These are phyloP conservation scores for Gallinago undulata DNA, from an alignment of 2,113 vertebrate genomes.

Conservation along the genomic window DNA sequence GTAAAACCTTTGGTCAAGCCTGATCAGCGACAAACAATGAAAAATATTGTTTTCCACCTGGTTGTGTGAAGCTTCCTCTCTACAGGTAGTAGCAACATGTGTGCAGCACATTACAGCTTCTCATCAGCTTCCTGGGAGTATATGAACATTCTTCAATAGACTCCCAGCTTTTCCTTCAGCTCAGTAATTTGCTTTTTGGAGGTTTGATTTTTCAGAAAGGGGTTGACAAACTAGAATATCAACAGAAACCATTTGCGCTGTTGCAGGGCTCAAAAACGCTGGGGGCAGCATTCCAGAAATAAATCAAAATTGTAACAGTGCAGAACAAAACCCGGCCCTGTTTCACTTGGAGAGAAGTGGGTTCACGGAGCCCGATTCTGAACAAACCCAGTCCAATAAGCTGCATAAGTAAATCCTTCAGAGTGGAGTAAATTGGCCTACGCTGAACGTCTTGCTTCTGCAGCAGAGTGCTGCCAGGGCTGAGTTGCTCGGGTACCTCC, in stretches of 20 bases:
- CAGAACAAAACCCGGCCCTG: not conserved
- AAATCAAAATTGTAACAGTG: not conserved
- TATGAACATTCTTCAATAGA: not conserved
- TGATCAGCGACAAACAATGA: not conserved
- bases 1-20: not conserved
- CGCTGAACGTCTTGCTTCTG: not conserved
- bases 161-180: not conserved
- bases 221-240: not conserved
- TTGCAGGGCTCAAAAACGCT: not conserved
- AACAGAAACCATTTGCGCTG: not conserved
- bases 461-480: not conserved
- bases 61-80: not conserved
- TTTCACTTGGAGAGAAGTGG: not conserved
- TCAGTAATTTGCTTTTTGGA: not conserved
- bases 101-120: not conserved
- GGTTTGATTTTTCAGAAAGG: not conserved
- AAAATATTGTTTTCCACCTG: not conserved
- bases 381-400: not conserved
- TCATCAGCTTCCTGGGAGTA: not conserved
- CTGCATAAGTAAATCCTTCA: not conserved
- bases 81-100: not conserved
- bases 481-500: not conserved
- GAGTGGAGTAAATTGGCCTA: rapidly evolving
- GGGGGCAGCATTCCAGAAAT: not conserved
- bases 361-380: not conserved